Evolutionary conservation across 2,797 vertebrate species (phyloP).

Genomic region (Austrolebias charrua): DNA sequence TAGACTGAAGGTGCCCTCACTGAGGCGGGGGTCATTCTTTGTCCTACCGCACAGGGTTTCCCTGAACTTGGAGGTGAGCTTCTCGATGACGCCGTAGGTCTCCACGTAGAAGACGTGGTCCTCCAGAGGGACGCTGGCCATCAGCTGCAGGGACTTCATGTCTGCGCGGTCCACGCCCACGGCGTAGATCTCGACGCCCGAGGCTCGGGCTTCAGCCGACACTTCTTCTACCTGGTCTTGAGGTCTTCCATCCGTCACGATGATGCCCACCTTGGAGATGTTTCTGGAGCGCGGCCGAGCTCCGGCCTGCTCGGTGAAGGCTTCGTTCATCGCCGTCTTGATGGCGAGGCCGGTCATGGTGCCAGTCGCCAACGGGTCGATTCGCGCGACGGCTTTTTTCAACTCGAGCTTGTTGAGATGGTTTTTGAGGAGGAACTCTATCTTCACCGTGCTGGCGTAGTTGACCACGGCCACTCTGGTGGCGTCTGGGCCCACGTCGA

Average conservation of each 20-base stretch:
- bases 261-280: conserved; percentile 88
- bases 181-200: conserved; percentile 82
- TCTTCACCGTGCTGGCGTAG: conserved; percentile 94
- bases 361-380: conserved; percentile 92
- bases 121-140: conserved; percentile 90
- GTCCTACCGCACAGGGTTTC: conserved; percentile 88
- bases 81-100: conserved; percentile 93
- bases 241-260: conserved; percentile 94
- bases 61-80: conserved; percentile 91
- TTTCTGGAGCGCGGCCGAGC: conserved; percentile 85
- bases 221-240: conserved; percentile 88
- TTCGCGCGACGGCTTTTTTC: conserved; percentile 87
- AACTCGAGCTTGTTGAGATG: conserved; percentile 83
- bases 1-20: conserved; percentile 63
- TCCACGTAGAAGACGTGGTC: conserved; percentile 95
- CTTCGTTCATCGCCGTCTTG: conserved; percentile 90
- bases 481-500: conserved; percentile 86
- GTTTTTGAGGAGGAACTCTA: conserved; percentile 91
- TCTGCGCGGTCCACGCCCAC: conserved; percentile 91
- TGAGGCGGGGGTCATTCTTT: conserved; percentile 50
- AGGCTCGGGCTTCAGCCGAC: conserved; percentile 72
- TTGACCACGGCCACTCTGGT: conserved; percentile 92
- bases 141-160: conserved; percentile 84
- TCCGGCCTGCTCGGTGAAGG: conserved; percentile 90
- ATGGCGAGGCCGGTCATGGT: conserved; percentile 96